Base-by-base conservation (phyloP, 2,888 invertebrate genomes). In the Lathronympha strigana region DNA sequence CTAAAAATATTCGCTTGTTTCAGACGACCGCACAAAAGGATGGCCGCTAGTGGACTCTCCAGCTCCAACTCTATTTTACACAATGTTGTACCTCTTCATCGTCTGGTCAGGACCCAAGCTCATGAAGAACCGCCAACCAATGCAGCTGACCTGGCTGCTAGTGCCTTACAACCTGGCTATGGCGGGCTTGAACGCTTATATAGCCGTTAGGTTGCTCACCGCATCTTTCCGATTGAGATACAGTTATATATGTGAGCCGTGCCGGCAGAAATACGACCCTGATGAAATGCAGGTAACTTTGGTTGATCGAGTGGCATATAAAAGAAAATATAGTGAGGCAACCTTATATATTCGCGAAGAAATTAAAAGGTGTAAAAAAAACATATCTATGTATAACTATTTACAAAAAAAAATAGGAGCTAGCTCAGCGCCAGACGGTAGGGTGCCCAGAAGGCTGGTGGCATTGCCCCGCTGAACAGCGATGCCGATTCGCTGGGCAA, bases 1-100 rank as follows among this genome's bases (percentile, higher is more conserved):
- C n/a, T n/a, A n/a, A 25, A 25, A 25, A 13, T 13, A 8, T 28
- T 51, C 62, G 50, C 67, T 79, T 79, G 72, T 93, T 93, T 11
- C 89, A 96, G 97, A 97, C 83, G 92, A 94, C 71, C 93, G 97
- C 78, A 96, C 97, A 33, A 94, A 94, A 92, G 96, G 96, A 87
- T 97, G 97, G 97, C 94, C 95, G 0, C 86, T 97, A 75, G 97
- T 97, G 63, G 95, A 96, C 75, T 97, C 97, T 0, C 97, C 97
- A 0, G 81, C 93, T 63, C 96, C 96, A 0, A 97, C 96, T 4
- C 77, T 95, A 4, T 75, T 94, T 19, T 95, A 96, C 81, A 95
- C 96, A 11, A 69, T 94, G 55, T 71, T 95, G 9, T 98, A 98
- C 81, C 92, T 97, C 47, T 90, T 94, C 72, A 93, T 97, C 73